These are phyloP conservation scores for Neocrepidodera transversa DNA, from an alignment of 2,888 invertebrate genomes.

Conservation along the genomic window DNA sequence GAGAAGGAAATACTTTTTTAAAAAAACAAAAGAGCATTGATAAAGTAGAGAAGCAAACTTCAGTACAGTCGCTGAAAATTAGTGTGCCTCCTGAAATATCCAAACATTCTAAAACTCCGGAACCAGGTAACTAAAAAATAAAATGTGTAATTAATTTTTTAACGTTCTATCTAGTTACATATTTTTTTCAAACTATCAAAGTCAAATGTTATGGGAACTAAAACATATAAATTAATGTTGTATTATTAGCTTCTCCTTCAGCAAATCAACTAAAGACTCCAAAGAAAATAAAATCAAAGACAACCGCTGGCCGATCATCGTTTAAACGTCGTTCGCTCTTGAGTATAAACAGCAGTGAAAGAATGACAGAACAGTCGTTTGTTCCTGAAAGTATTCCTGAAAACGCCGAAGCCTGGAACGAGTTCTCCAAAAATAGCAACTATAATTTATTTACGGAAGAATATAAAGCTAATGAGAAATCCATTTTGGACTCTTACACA, in stretches of 20 bases:
- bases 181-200: no score
- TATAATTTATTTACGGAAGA: constrained; percentile 37
- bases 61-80: constrained; percentile 17
- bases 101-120: no score
- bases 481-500: constrained; percentile 28
- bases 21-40: constrained; percentile 12
- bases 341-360: neutral
- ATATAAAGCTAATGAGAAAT: constrained; percentile 40
- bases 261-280: neutral
- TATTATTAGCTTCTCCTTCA: neutral
- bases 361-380: neutral
- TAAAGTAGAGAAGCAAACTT: constrained; percentile 23
- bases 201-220: no score
- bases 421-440: constrained; percentile 20
- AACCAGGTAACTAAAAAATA: no score
- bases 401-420: constrained; percentile 40
- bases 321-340: neutral
- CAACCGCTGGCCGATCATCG: neutral
- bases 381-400: constrained; percentile 41
- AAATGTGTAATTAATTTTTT: no score
- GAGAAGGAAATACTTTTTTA: constrained; percentile 21
- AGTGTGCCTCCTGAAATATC: constrained; percentile 14
- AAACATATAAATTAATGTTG: no score
- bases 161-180: no score
- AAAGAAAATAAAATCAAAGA: neutral